Evolutionary conservation across 2,113 vertebrate genomes (phyloP).

Genomic region (Prionailurus viverrinus): DNA sequence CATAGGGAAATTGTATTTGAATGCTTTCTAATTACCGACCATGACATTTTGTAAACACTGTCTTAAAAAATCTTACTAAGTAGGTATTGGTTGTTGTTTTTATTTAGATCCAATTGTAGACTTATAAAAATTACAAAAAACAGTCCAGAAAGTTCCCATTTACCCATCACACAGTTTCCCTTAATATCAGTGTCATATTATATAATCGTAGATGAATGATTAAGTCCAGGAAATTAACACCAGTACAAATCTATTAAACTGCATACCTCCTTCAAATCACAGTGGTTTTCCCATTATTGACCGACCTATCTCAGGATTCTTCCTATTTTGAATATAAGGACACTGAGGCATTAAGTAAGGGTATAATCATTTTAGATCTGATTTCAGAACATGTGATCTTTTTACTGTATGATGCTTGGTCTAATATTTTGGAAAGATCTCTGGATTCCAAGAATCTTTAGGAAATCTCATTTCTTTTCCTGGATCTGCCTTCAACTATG

Average conservation of each 20-base stretch:
- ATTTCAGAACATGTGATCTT: background rate
- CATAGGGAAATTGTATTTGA: background rate
- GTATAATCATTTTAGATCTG: background rate
- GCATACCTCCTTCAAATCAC: background rate
- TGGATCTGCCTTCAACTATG: background rate
- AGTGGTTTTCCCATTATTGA: background rate
- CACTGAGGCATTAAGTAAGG: background rate
- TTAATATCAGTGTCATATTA: background rate
- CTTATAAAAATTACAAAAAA: background rate
- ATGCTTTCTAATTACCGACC: background rate
- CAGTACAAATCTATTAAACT: background rate
- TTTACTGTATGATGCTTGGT: background rate
- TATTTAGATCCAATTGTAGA: background rate
- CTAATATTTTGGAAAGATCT: background rate
- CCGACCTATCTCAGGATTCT: background rate
- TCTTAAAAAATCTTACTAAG: background rate
- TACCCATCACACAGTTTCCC: background rate
- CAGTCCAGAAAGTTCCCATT: background rate
- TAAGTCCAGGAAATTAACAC: slow-evolving; percentile 1
- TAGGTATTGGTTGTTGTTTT: background rate
- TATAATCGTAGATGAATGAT: background rate
- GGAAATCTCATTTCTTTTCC: background rate
- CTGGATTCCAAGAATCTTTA: background rate
- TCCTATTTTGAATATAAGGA: background rate
- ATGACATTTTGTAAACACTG: background rate